Percentiles rank a stretch among this genome's conserved stretches.
Evolutionary conservation across 2,797 vertebrate species (phyloP).

Genomic region (Oryzias dopingdopingensis): DNA sequence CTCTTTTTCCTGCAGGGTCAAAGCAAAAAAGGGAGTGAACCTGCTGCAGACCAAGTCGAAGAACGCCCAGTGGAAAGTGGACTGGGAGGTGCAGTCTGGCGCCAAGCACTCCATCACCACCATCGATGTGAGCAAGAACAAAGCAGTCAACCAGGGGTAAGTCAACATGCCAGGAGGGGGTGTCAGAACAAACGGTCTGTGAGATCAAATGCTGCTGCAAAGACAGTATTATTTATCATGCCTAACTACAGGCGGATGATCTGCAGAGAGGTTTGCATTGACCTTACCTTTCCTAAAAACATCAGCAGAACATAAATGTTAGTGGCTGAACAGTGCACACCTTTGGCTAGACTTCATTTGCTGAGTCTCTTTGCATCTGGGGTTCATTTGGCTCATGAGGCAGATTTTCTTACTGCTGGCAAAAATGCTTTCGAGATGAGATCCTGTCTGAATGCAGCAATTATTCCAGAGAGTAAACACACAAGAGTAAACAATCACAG

Average conservation of each 20-base stretch:
- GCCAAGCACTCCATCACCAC: constrained; percentile 97
- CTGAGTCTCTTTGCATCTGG: constrained; percentile 29
- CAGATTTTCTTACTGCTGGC: constrained; percentile 16
- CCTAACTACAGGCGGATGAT: constrained; percentile 10
- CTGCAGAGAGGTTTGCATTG: constrained; percentile 17
- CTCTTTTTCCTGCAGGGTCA: constrained; percentile 84
- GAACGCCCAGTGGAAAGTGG: constrained; percentile 91
- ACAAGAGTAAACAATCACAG: constrained; percentile 1
- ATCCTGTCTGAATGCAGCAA: constrained; percentile 30
- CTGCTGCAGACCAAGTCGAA: constrained; percentile 88
- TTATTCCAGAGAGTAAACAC: constrained; percentile 27
- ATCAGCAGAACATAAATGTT: neutral
- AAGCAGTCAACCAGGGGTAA: constrained; percentile 79
- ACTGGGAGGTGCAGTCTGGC: constrained; percentile 88
- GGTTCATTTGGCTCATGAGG: constrained; percentile 22
- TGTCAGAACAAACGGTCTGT: constrained; percentile 30
- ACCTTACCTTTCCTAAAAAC: neutral
- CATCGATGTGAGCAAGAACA: constrained; percentile 85
- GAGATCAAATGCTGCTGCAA: constrained; percentile 18
- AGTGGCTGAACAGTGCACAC: too few species aligned
- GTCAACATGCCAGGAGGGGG: constrained; percentile 43
- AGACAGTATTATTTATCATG: constrained; percentile 20
- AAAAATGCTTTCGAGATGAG: constrained; percentile 45
- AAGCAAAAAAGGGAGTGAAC: constrained; percentile 98
- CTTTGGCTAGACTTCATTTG: constrained; percentile 24